Evolutionary conservation across 2,113 vertebrate genomes (phyloP), one percentile per base, ranked within the genome.

Genomic region (Mastomys natalensis): DNA sequence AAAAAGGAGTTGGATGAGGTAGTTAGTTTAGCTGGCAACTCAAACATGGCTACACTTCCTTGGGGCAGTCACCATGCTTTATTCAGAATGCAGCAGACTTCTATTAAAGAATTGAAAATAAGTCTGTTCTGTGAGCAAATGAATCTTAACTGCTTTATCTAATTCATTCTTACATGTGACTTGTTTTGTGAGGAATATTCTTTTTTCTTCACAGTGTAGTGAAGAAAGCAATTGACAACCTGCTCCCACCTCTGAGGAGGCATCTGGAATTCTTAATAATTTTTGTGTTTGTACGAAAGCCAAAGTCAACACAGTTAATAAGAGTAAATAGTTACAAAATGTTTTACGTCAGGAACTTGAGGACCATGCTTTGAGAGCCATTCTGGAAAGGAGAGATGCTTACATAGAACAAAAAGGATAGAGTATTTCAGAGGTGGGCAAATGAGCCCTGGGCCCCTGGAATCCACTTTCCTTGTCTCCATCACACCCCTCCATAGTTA

Each of bases 1-100:
- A 37, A 62, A 24, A 1, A 4, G 6, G 22, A 5, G 26, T 87
- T 13, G 70, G 19, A 40, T n/a, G 5, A 62, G 68, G 48, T 40
- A 78, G 82, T 76, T 62, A 94, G 87, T 95, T 92, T 76, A 97
- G 87, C 95, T 95, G 22, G 76, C 15, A 96, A 91, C 82, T 95
- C 93, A 60, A 51, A 12, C 21, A 62, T 3, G 37, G 7, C 40
- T 21, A 11, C 34, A 8, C 74, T 85, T 88, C 55, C 64, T 64
- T 2, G 1, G 37, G 11, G 34, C 13, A 31, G 11, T 1, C 7
- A 5, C 26, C 48, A 7, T 5, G 43, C 53, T 51, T 64, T 22
- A 22, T 43, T 64, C 17, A 17, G 58, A 3, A 10, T 22, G 22
- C 22, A n/a, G 40, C 62, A 74, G 21, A 1, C 64, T 13, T 53